phyloP scores from a whole-genome alignment of 2,797 vertebrate genomes.

The Meda fulgida region DNA sequence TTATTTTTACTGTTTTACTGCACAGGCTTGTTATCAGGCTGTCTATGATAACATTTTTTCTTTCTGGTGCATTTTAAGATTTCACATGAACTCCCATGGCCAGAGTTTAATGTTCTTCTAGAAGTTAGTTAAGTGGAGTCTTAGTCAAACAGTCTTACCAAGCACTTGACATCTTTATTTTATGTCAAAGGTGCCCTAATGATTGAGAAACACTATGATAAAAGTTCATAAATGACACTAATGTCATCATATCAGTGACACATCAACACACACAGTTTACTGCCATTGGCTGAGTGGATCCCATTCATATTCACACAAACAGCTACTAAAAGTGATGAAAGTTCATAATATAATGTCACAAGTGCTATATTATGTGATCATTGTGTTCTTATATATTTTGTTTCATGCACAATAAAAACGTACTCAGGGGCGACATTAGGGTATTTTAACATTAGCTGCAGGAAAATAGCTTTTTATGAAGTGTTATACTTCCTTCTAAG shows the following conservation, averaged over 20 bases:
- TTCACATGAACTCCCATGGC: not conserved
- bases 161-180: not conserved
- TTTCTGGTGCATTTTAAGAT: too few species aligned
- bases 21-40: too few species aligned
- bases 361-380: not conserved
- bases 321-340: constrained; percentile 10
- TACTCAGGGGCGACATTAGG: not conserved
- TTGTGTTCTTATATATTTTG: constrained; percentile 4
- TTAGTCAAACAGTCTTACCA: not conserved
- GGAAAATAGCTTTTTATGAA: not conserved
- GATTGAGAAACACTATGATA: not conserved
- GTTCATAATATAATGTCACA: not conserved
- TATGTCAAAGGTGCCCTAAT: not conserved
- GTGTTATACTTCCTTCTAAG: not conserved
- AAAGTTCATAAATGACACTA: not conserved
- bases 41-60: too few species aligned
- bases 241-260: not conserved
- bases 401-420: not conserved
- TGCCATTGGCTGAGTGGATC: not conserved
- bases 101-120: not conserved
- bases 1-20: too few species aligned
- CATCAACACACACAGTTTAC: not conserved
- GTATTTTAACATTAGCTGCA: not conserved
- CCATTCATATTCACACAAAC: not conserved
- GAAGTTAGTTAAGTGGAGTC: not conserved